These are phyloP conservation scores for Epiblema foenella DNA, from an alignment of 2,888 invertebrate genomes.

Conservation along the genomic window DNA sequence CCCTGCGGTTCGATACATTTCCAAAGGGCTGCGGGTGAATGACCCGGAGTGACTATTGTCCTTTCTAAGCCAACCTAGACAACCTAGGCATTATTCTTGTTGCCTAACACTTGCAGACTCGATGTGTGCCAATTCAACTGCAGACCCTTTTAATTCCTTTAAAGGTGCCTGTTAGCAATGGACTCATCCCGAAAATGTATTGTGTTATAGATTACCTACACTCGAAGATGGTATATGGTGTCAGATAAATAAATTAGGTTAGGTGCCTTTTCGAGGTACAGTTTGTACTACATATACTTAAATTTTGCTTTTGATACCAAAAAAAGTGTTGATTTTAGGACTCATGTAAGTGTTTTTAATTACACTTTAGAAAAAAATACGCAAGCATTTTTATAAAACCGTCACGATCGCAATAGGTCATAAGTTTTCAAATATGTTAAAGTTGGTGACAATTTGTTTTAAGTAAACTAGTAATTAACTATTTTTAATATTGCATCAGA, in stretches of 20 bases:
- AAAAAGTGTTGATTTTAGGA: no score
- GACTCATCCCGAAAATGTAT: not conserved
- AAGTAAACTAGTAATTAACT: not conserved
- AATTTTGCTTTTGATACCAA: not conserved
- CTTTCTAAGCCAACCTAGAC: constrained; percentile 59
- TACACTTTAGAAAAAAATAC: not conserved
- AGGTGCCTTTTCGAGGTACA: not conserved
- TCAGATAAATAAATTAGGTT: not conserved
- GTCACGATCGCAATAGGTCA: not conserved
- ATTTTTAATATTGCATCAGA: constrained; percentile 14
- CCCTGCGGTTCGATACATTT: constrained; percentile 31
- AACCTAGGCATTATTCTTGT: constrained; percentile 43
- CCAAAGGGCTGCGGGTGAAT: constrained; percentile 53
- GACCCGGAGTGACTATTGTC: constrained; percentile 67
- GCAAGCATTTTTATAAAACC: no score
- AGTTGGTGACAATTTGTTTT: not conserved
- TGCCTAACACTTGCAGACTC: constrained; percentile 42
- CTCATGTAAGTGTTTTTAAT: not conserved
- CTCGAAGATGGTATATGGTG: not conserved
- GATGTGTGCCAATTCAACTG: constrained; percentile 37
- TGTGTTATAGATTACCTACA: not conserved
- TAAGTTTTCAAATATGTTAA: not conserved
- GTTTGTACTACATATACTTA: not conserved
- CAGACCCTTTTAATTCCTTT: constrained; percentile 23
- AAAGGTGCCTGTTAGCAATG: not conserved